phyloP scores from a whole-genome alignment of 2,113 vertebrate species.

The Zapornia atra region DNA sequence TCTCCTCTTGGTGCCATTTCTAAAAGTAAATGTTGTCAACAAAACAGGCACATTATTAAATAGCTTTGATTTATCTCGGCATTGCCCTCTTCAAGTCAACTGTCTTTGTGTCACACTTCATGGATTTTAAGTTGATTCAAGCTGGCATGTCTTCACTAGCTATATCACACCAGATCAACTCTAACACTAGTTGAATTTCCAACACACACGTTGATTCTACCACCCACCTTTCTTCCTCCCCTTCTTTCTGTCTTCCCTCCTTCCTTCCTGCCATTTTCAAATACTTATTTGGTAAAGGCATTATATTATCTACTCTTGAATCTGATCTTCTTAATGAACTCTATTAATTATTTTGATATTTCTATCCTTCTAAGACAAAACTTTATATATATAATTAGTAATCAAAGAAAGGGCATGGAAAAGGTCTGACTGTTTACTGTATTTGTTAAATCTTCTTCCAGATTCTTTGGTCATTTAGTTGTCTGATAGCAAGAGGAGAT shows the following conservation, averaged over 20 bases:
- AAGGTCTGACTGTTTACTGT: background rate
- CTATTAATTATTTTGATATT: background rate
- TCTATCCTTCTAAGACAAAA: background rate
- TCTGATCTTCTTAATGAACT: background rate
- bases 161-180: background rate
- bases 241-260: background rate
- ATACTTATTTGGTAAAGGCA: background rate
- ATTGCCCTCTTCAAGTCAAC: background rate
- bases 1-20: background rate
- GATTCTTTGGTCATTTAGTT: background rate
- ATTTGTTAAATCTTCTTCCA: background rate
- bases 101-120: background rate
- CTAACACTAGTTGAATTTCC: background rate
- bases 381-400: background rate
- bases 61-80: background rate
- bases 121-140: background rate
- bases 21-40: background rate
- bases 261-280: background rate
- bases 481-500: background rate
- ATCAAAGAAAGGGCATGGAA: background rate
- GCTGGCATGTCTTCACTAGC: background rate
- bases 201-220: background rate
- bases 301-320: background rate
- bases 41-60: background rate
- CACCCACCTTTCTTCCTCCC: background rate